Percentiles rank a stretch among this genome's conserved stretches.
Evolutionary conservation across 2,113 vertebrate species (phyloP).

Genomic region (Spheniscus mendiculus): DNA sequence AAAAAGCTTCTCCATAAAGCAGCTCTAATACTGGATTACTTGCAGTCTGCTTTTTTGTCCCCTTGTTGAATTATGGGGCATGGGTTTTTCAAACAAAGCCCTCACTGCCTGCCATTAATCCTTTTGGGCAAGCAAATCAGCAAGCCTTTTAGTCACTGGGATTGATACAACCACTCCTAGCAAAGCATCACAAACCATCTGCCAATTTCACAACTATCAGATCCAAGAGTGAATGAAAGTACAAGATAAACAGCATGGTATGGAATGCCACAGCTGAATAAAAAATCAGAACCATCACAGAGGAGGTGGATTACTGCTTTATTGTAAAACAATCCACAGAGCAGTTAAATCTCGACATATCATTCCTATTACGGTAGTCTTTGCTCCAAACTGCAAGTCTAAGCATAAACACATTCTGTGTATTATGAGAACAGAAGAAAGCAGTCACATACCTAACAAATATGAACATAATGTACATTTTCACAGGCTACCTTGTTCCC

Average conservation of each 20-base stretch:
- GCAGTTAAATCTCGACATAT: constrained; percentile 45
- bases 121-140: constrained; percentile 72
- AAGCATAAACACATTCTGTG: background rate
- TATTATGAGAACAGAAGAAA: background rate
- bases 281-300: constrained; percentile 51
- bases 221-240: constrained; percentile 49
- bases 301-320: constrained; percentile 67
- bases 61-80: constrained; percentile 46
- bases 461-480: background rate
- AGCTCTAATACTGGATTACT: constrained; percentile 56
- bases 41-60: constrained; percentile 58
- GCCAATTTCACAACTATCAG: constrained; percentile 50
- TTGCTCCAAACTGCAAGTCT: background rate
- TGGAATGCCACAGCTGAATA: constrained; percentile 62
- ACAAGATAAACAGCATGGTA: constrained; percentile 61
- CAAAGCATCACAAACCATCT: constrained; percentile 69
- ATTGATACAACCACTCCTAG: constrained; percentile 51
- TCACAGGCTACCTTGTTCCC: background rate
- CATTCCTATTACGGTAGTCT: constrained; percentile 10
- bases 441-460: background rate
- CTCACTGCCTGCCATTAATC: constrained; percentile 66
- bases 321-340: constrained; percentile 59
- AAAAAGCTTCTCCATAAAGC: constrained; percentile 52
- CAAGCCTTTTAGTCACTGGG: constrained; percentile 67
- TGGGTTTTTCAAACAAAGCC: constrained; percentile 70